These are phyloP conservation scores for Phymorhynchus buccinoides DNA, from an alignment of 1,140 invertebrate species.

Conservation along the genomic window DNA sequence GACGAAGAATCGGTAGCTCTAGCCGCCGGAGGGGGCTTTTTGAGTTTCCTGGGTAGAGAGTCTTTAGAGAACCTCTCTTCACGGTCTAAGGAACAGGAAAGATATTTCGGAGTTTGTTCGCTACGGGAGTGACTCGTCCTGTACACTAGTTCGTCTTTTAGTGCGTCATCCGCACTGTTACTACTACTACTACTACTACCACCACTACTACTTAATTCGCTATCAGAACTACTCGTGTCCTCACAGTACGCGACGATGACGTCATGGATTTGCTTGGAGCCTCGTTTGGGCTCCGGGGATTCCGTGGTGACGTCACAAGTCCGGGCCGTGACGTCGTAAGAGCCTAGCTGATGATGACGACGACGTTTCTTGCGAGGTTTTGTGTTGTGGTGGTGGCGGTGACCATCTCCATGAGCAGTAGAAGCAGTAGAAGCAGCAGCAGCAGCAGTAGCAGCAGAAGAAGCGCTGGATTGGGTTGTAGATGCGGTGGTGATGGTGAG, in stretches of 20 bases:
- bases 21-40: slow-evolving; percentile 4
- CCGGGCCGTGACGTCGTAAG: background rate
- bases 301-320: background rate
- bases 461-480: background rate
- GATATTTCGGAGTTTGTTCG: background rate
- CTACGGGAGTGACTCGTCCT: background rate
- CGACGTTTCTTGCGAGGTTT: slow-evolving; percentile 14
- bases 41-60: background rate
- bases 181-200: slow-evolving; percentile 24
- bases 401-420: no score
- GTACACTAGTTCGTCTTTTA: background rate
- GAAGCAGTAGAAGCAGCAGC: no score
- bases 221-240: background rate
- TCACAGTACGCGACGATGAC: slow-evolving; percentile 46
- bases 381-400: background rate
- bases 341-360: background rate
- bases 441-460: no score
- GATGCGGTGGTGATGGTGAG: background rate
- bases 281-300: slow-evolving; percentile 41
- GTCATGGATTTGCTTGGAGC: slow-evolving; percentile 43
- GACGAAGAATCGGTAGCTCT: slow-evolving; percentile 35
- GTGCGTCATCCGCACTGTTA: background rate
- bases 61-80: no score
- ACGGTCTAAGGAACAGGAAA: background rate
- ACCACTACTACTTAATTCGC: background rate